A percentile compares a stretch with the other conserved stretches of the same genome.
These are phyloP conservation scores for Eurosta solidaginis DNA, from an alignment of 1,140 invertebrate species.

Conservation along the genomic window DNA sequence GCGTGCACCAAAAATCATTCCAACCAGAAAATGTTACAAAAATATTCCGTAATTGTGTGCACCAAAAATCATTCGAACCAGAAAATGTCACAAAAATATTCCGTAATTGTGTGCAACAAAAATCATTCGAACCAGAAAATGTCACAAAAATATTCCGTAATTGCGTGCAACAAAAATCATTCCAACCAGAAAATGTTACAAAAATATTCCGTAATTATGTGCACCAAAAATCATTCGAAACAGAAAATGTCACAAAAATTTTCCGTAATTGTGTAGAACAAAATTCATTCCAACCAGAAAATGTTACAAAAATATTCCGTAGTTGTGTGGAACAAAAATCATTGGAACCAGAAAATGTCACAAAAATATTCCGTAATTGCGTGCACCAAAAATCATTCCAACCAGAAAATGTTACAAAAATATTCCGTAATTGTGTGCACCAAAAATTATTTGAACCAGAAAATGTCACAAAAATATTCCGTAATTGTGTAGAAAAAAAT, in stretches of 20 bases:
- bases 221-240: background rate
- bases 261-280: background rate
- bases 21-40: background rate
- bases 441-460: background rate
- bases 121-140: background rate
- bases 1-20: background rate
- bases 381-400: background rate
- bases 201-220: background rate
- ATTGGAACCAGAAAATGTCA: background rate
- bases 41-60: background rate
- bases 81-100: background rate
- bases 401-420: background rate
- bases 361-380: background rate
- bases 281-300: background rate
- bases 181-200: background rate
- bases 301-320: background rate
- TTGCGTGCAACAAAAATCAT: background rate
- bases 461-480: background rate
- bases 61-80: background rate
- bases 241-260: background rate
- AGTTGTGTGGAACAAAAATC: background rate
- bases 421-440: background rate
- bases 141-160: background rate
- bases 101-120: background rate
- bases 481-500: no score